Evolutionary conservation across 1,140 invertebrate species (phyloP).

Genomic region (Listronotus oregonensis): DNA sequence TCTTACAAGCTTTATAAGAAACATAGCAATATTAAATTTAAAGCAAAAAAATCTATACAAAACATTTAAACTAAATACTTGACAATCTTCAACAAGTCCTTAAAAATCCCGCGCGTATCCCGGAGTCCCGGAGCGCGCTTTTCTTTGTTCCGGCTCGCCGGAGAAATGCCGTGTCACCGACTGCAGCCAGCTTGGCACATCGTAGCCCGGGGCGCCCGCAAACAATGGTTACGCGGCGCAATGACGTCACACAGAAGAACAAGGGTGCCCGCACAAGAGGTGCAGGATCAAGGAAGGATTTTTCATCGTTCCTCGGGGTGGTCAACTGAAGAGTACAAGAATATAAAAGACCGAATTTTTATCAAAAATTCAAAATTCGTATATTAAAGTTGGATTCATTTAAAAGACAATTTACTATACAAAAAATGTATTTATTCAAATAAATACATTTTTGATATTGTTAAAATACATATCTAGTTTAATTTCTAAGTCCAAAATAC

Average conservation of each 20-base stretch:
- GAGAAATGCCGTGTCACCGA: constrained; percentile 14
- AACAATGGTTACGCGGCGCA: constrained; percentile 10
- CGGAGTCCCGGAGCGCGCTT: constrained; percentile 2
- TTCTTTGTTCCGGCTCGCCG: not conserved
- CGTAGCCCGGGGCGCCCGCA: constrained; percentile 1
- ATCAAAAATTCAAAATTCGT: no score
- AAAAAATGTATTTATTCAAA: no score
- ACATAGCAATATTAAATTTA: not conserved
- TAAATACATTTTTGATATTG: no score
- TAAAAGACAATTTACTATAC: no score
- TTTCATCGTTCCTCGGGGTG: not conserved
- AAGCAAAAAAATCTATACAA: no score
- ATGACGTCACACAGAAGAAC: constrained; percentile 19
- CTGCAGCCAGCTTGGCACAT: constrained; percentile 10
- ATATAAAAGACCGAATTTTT: no score
- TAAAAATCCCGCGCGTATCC: constrained; percentile 1
- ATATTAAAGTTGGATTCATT: no score
- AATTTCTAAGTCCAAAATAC: no score
- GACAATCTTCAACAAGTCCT: not conserved
- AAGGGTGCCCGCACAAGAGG: constrained; percentile 1
- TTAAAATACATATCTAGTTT: no score
- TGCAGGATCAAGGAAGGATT: constrained; percentile 3
- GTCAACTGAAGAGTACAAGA: not conserved
- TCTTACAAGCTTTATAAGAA: no score
- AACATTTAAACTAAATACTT: no score